These are phyloP conservation scores for Argynnis bischoffii DNA, from an alignment of 2,888 invertebrate genomes.

Conservation along the genomic window DNA sequence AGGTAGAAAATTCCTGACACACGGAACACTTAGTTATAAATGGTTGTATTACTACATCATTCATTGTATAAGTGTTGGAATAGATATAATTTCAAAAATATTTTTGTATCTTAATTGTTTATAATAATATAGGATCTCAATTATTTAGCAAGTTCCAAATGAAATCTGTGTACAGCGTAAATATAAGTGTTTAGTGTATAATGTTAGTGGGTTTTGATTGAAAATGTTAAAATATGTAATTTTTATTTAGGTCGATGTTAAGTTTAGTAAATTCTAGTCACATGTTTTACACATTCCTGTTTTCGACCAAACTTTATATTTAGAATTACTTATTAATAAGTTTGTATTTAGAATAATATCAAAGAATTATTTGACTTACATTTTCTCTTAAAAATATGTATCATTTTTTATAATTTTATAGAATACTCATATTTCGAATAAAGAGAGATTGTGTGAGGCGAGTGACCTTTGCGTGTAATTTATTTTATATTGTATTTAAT, in stretches of 20 bases:
- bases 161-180: slow-evolving; percentile 44
- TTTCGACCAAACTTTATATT: slow-evolving; percentile 77
- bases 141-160: slow-evolving; percentile 58
- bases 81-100: slow-evolving; percentile 17
- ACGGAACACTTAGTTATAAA: background rate
- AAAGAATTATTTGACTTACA: slow-evolving; percentile 36
- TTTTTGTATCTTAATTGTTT: slow-evolving; percentile 30
- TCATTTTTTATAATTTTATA: slow-evolving; percentile 15
- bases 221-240: slow-evolving; percentile 72
- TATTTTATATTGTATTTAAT: slow-evolving; percentile 34
- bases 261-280: slow-evolving; percentile 83
- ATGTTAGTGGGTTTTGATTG: slow-evolving; percentile 52
- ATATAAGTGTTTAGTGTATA: slow-evolving; percentile 50
- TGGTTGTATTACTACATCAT: slow-evolving; percentile 1
- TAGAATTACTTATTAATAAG: slow-evolving; percentile 51
- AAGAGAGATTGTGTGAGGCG: slow-evolving; percentile 24
- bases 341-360: slow-evolving; percentile 44
- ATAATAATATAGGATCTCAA: slow-evolving; percentile 67
- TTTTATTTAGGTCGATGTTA: slow-evolving; percentile 79
- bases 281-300: slow-evolving; percentile 81
- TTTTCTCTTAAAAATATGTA: slow-evolving; percentile 20
- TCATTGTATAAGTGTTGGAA: slow-evolving; percentile 9
- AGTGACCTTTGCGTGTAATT: slow-evolving; percentile 28
- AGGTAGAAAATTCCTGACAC: background rate
- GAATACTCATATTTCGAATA: slow-evolving; percentile 22